Conservation (phyloP, 2,888 invertebrate genomes). For the Drosophila formosana region DNA sequence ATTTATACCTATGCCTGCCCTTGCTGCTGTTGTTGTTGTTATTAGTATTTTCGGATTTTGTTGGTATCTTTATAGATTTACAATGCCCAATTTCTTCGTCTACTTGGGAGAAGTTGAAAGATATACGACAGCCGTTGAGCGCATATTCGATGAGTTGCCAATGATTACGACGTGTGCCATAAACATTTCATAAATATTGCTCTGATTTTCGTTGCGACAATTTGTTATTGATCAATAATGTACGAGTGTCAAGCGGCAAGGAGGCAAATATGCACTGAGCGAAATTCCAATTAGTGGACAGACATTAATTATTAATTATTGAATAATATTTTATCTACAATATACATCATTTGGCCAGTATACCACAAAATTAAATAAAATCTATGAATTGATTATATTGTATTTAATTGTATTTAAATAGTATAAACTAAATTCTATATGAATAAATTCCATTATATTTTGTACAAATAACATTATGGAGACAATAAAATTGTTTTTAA, state of each 20-base stretch:
- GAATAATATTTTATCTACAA: background rate
- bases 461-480: too few species aligned
- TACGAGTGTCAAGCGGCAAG: constrained; percentile 38
- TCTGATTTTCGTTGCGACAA: constrained; percentile 78
- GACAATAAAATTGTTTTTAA: background rate
- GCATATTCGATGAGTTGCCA: constrained; percentile 75
- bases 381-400: too few species aligned
- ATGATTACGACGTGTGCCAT: constrained; percentile 79
- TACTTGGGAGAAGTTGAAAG: constrained; percentile 77
- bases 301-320: background rate
- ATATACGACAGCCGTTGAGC: constrained; percentile 70
- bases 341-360: too few species aligned
- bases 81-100: constrained; percentile 79
- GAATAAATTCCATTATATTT: background rate
- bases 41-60: constrained; percentile 28
- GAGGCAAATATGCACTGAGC: constrained; percentile 42
- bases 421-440: too few species aligned
- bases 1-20: background rate
- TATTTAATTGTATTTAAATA: too few species aligned
- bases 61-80: constrained; percentile 79
- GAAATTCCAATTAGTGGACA: background rate
- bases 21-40: constrained; percentile 22
- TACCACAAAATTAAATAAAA: too few species aligned
- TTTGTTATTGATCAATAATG: constrained; percentile 78
- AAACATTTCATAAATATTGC: constrained; percentile 80